phyloP scores from a whole-genome alignment of 2,113 vertebrate genomes.

The Silurus glanis region DNA sequence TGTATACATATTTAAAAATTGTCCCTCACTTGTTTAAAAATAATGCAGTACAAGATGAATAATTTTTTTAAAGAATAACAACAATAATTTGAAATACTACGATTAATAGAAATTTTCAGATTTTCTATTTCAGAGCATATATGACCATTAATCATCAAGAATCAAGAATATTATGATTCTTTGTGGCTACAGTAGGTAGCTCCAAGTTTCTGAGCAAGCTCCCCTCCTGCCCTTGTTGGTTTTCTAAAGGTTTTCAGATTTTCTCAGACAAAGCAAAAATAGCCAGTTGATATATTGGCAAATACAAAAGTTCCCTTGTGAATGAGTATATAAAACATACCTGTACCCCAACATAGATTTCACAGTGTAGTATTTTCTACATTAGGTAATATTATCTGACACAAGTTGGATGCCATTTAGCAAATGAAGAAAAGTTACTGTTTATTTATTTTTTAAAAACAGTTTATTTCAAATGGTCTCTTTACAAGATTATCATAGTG shows the following conservation, averaged over 20 bases:
- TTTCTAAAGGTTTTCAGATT: neutral
- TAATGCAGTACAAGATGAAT: neutral
- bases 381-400: neutral
- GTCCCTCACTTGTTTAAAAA: neutral
- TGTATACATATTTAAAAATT: neutral
- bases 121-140: neutral
- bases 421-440: neutral
- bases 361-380: neutral
- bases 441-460: neutral
- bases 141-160: neutral
- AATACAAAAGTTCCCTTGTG: neutral
- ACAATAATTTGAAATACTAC: neutral
- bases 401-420: neutral
- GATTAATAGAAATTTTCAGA: neutral
- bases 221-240: neutral
- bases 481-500: neutral
- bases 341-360: neutral
- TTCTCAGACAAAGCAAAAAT: neutral
- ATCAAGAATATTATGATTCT: neutral
- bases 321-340: neutral
- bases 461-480: conserved; percentile 7
- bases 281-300: neutral
- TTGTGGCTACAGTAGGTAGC: neutral
- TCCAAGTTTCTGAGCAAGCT: neutral
- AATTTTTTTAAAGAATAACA: neutral